Base-by-base conservation (phyloP, 2,888 invertebrate species). In the Tuta absoluta region DNA sequence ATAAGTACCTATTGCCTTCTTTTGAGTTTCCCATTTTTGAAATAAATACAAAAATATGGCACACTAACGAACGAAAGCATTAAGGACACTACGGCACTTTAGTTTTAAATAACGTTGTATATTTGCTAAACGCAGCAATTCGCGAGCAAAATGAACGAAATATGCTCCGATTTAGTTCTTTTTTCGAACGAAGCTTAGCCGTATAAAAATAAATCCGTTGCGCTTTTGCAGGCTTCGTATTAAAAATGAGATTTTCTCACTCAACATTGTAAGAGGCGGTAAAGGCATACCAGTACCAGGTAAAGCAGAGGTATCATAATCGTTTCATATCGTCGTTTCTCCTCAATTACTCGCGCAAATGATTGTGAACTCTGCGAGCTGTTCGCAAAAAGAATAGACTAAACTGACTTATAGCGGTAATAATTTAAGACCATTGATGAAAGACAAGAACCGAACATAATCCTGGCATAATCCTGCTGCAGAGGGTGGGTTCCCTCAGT, bases 251-350 rank as follows among this genome's bases (percentile, higher is more conserved):
- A 14, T 53, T 69, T 62, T 59, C 38, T 69, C 70, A n/a, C 38
- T 69, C 70, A n/a, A 17, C 76, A 75, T 71, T 75, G 75, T 17
- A 45, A n/a, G 51, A 51, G 66, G 63, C 62, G 75, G n/a, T 17
- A 33, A 51, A 51, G 66, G 64, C 62, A 28, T 67, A n/a, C n/a
- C n/a, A 49, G 62, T 10, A 51, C 21, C 11, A 23, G 64, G 67
- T 64, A 73, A 61, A 76, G 73, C 68, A 72, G 63, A 66, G 70
- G 75, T 69, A 76, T 58, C 45, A 74, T 77, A 78, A 79, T 82
- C 81, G 78, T 75, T 80, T 77, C 79, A 82, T 85, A 86, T 86
- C 86, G 78, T 72, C 73, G 75, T 80, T 86, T 86, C 85, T 80
- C 71, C 77, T 74, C 86, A 81, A 86, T 86, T 85, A 82, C 77